Conservation (phyloP, 2,797 vertebrate genomes). For the Antrozous pallidus region DNA sequence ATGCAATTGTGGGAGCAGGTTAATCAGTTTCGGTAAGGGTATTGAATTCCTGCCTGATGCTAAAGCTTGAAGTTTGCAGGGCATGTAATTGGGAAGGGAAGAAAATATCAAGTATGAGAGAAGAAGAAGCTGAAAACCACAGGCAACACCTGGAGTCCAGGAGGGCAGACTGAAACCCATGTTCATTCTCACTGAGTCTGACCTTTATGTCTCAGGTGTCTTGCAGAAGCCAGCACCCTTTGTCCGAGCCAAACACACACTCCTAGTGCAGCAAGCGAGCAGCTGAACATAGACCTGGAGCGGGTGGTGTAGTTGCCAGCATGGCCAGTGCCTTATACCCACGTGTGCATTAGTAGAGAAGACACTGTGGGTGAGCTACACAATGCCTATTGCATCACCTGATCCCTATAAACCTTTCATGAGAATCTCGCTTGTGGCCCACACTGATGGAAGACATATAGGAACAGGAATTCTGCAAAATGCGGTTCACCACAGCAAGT, state of each 20-base stretch:
- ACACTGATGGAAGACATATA: neutral
- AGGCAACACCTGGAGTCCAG: neutral
- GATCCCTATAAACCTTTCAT: neutral
- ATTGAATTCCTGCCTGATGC: neutral
- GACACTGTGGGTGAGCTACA: neutral
- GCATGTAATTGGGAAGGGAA: neutral
- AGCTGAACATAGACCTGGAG: neutral
- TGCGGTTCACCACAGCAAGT: neutral
- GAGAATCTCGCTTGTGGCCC: neutral
- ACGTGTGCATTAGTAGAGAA: rapidly evolving
- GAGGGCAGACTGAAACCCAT: neutral
- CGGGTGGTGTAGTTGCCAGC: neutral
- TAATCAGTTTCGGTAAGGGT: neutral
- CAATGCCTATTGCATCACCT: neutral
- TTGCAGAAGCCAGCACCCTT: neutral
- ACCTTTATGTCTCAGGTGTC: neutral
- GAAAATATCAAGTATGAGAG: neutral
- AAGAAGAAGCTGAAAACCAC: neutral
- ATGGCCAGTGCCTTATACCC: rapidly evolving
- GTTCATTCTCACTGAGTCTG: neutral
- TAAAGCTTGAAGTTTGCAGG: neutral
- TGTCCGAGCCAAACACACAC: neutral
- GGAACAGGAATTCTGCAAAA: neutral
- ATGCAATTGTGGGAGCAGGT: neutral
- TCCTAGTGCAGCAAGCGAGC: neutral